A percentile compares a stretch with the other conserved stretches of the same genome.
phyloP scores from a whole-genome alignment of 2,797 vertebrate species.

The Falco berigora region DNA sequence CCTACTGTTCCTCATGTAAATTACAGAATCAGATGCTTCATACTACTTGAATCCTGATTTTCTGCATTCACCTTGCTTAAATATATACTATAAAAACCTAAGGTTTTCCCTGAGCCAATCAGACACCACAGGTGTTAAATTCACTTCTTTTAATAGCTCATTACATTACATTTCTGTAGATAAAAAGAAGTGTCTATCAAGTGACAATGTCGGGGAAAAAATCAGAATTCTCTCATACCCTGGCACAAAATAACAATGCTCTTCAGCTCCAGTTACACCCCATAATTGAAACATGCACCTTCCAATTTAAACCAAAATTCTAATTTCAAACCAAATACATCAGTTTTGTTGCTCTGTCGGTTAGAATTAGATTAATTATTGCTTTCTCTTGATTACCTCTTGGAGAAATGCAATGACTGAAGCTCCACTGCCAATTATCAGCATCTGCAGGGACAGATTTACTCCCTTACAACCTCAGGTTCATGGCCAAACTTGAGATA shows the following conservation, averaged over 20 bases:
- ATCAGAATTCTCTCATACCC: neutral
- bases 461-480: neutral
- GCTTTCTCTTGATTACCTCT: neutral
- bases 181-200: neutral
- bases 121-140: neutral
- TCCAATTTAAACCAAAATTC: neutral
- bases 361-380: neutral
- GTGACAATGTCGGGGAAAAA: neutral
- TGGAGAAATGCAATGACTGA: neutral
- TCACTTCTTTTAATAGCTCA: neutral
- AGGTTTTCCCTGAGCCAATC: neutral
- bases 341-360: neutral
- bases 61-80: neutral
- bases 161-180: conserved; percentile 36
- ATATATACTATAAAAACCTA: neutral
- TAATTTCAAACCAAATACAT: neutral
- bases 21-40: neutral
- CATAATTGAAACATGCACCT: neutral
- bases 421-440: neutral
- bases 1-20: neutral
- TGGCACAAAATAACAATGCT: neutral
- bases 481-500: neutral
- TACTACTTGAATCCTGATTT: neutral
- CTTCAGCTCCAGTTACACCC: neutral
- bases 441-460: neutral